Percentiles rank a stretch among this genome's conserved stretches.
phyloP scores from a whole-genome alignment of 2,888 invertebrate genomes.

The Tubulanus polymorphus region DNA sequence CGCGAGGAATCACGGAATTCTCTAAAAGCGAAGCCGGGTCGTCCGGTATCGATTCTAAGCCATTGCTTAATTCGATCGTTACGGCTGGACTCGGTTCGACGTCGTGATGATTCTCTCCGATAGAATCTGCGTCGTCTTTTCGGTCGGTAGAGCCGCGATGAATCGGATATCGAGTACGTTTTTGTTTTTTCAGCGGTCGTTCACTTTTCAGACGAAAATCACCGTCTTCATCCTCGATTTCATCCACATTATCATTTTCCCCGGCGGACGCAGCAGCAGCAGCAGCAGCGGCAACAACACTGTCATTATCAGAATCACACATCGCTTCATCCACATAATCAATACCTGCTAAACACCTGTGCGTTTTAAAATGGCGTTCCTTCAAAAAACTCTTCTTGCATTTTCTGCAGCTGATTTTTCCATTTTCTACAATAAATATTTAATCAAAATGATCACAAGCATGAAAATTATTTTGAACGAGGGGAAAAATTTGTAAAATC shows the following conservation, averaged over 20 bases:
- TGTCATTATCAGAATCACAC: neutral
- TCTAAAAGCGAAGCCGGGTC: neutral
- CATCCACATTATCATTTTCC: neutral
- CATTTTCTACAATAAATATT: constrained; percentile 33
- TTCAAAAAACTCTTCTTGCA: constrained; percentile 43
- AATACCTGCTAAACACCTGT: constrained; percentile 42
- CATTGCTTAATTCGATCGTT: neutral
- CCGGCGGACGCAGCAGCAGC: no score
- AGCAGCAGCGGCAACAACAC: no score
- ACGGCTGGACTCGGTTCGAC: neutral
- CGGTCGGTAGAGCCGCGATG: no score
- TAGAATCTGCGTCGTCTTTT: no score
- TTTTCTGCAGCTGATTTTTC: constrained; percentile 35
- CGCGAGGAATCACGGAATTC: constrained; percentile 20
- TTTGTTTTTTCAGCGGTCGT: no score
- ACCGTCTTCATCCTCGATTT: no score
- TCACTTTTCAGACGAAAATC: no score
- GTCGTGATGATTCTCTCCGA: neutral
- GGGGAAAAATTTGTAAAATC: neutral
- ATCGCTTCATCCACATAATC: constrained; percentile 42
- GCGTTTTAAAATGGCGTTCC: constrained; percentile 46
- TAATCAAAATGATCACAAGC: neutral
- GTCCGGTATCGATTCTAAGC: neutral
- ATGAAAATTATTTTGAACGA: neutral
- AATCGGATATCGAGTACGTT: no score